These are phyloP conservation scores for Pituophis catenifer DNA, from an alignment of 2,113 vertebrate species.

Conservation along the genomic window DNA sequence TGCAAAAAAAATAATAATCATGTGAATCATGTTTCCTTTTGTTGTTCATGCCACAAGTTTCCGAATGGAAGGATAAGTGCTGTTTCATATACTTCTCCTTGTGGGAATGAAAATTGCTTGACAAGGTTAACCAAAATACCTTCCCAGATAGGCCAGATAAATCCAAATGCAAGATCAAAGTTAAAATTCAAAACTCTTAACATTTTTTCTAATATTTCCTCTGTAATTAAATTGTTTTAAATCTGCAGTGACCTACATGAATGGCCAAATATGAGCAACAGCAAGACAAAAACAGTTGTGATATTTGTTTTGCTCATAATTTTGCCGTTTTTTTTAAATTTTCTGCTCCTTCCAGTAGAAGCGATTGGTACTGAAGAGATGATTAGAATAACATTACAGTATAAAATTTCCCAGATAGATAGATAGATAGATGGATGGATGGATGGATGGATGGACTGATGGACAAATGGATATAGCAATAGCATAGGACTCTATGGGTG, in stretches of 20 bases:
- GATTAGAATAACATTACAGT: background rate
- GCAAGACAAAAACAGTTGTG: background rate
- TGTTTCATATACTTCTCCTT: background rate
- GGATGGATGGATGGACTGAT: too few relatives aligned
- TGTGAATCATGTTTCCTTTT: conserved; percentile 3
- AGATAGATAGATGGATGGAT: too few relatives aligned
- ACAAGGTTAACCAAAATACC: background rate
- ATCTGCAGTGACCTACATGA: background rate
- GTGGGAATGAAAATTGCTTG: background rate
- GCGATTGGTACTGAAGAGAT: background rate
- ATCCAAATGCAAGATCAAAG: background rate
- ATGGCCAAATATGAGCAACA: background rate
- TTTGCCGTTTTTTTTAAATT: too few relatives aligned
- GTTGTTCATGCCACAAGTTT: conserved; percentile 12
- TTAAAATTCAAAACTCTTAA: background rate
- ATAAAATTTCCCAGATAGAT: background rate
- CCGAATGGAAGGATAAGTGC: background rate
- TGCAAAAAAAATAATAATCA: background rate
- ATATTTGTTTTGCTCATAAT: background rate
- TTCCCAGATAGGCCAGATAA: background rate
- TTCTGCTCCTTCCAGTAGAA: background rate
- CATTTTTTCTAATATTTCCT: background rate
- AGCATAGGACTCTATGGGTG: too few relatives aligned
- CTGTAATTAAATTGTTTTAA: background rate
- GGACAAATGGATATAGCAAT: too few relatives aligned